phyloP scores from a whole-genome alignment of 2,888 invertebrate genomes.

The Cerastis leucographa region DNA sequence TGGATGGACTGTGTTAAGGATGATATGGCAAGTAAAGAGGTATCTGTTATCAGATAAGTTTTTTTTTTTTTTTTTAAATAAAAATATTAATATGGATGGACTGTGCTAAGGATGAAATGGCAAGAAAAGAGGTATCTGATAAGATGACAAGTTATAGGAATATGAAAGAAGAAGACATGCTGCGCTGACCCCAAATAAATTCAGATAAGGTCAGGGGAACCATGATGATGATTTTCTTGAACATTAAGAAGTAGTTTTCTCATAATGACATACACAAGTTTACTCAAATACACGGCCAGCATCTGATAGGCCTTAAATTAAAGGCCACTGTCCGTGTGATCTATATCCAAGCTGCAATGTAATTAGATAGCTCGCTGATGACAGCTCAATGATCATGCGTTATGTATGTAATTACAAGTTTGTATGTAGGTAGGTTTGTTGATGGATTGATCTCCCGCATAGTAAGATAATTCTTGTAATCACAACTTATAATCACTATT shows the following conservation, averaged over 20 bases:
- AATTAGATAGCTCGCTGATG: constrained; percentile 34
- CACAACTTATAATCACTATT: neutral
- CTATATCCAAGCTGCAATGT: constrained; percentile 2
- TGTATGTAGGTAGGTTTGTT: neutral
- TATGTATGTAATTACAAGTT: constrained; percentile 31
- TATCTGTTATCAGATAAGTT: too few species aligned
- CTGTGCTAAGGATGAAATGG: too few species aligned
- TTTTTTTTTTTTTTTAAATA: too few species aligned
- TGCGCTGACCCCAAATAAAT: too few species aligned
- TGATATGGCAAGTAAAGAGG: too few species aligned
- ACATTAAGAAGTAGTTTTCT: neutral
- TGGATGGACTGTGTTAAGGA: too few species aligned
- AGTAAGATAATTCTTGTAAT: neutral
- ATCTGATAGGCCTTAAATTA: constrained; percentile 32
- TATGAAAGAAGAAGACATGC: too few species aligned
- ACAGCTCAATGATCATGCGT: constrained; percentile 26
- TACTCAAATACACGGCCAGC: neutral
- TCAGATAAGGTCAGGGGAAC: too few species aligned
- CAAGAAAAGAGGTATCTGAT: too few species aligned
- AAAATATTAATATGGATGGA: too few species aligned
- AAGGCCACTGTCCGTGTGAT: constrained; percentile 13
- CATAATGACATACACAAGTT: neutral
- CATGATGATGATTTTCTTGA: too few species aligned
- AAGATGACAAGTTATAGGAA: too few species aligned
- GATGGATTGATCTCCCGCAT: constrained; percentile 13